phyloP scores from a whole-genome alignment of 2,797 vertebrate genomes.

The Acipenser ruthenus region DNA sequence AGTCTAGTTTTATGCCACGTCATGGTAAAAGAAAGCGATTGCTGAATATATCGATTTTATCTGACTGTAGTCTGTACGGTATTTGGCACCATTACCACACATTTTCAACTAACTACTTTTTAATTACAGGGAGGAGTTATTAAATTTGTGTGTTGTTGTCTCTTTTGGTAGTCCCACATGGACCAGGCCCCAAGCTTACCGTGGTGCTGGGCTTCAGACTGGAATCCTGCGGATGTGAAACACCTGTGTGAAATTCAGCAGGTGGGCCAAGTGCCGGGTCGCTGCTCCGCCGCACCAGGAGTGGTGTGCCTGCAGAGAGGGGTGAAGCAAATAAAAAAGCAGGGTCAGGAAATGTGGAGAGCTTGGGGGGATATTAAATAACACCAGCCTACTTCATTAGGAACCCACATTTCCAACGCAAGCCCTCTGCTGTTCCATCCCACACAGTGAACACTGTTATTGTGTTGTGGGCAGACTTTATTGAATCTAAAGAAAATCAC shows the following conservation, averaged over 20 bases:
- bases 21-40: too few species aligned
- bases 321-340: conserved; percentile 24
- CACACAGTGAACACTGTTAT: too few species aligned
- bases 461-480: too few species aligned
- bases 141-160: too few species aligned
- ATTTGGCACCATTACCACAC: too few species aligned
- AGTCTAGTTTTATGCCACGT: too few species aligned
- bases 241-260: conserved; percentile 36
- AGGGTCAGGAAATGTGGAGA: conserved; percentile 22
- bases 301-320: conserved; percentile 50
- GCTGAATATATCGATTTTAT: too few species aligned
- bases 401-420: conserved; percentile 17
- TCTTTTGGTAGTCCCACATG: too few species aligned
- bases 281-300: conserved; percentile 67
- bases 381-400: conserved; percentile 24
- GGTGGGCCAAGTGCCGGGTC: conserved; percentile 51
- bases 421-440: conserved; percentile 2
- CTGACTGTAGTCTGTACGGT: too few species aligned
- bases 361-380: conserved; percentile 11
- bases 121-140: too few species aligned
- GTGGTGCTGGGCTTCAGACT: conserved; percentile 38
- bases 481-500: too few species aligned
- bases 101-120: too few species aligned
- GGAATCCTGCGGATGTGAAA: conserved; percentile 41
- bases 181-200: conserved; percentile 49